These are phyloP conservation scores for Nesogale talazaci DNA, from an alignment of 2,113 vertebrate species.

Conservation along the genomic window DNA sequence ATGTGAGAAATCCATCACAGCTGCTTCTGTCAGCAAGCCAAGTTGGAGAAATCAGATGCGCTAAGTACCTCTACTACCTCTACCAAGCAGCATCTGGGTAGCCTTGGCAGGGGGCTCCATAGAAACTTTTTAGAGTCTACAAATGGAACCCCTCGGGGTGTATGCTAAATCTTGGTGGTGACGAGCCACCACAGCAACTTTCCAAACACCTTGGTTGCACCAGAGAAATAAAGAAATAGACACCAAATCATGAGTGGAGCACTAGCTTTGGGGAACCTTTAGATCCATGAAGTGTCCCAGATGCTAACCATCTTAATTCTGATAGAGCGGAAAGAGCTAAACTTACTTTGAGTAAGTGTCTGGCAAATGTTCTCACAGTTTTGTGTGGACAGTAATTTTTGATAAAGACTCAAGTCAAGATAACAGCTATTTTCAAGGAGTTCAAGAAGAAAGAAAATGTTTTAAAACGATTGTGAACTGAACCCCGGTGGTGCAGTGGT, in stretches of 20 bases:
- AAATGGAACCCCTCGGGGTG: not conserved
- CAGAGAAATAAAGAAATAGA: not conserved
- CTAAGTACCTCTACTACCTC: not conserved
- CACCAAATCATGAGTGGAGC: not conserved
- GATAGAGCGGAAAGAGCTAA: not conserved
- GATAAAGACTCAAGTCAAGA: conserved; percentile 38
- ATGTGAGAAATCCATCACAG: conserved; percentile 32
- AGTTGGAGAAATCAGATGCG: not conserved
- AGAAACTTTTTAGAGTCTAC: not conserved
- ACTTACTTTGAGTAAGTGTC: not conserved
- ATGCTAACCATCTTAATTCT: not conserved
- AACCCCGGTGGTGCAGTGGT: too few species aligned
- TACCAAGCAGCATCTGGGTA: not conserved
- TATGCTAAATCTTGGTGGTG: not conserved
- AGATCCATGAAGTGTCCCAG: not conserved
- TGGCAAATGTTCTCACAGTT: conserved; percentile 57
- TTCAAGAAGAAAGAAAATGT: too few species aligned
- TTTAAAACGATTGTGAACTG: too few species aligned
- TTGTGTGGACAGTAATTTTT: conserved; percentile 38
- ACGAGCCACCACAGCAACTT: conserved; percentile 20
- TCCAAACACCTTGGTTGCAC: not conserved
- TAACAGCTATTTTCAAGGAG: too few species aligned
- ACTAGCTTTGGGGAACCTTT: not conserved
- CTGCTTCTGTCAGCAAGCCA: not conserved
- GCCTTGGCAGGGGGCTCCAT: not conserved